Percentiles rank a stretch among this genome's conserved stretches.
phyloP scores from a whole-genome alignment of 2,113 vertebrate species.

The Rhabdomys dilectus region DNA sequence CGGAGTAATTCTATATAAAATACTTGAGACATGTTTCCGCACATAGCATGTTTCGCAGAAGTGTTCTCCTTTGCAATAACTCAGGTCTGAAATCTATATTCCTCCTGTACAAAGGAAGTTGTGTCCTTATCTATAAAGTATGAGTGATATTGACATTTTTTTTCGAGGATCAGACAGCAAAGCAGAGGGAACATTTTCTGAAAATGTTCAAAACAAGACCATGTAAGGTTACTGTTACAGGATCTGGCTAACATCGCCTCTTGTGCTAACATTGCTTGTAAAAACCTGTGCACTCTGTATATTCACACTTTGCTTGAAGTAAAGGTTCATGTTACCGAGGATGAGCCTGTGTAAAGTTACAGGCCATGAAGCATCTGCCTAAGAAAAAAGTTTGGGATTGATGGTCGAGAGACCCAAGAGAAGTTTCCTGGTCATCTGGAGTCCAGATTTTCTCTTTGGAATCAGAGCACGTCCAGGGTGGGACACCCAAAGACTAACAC shows the following conservation, averaged over 20 bases:
- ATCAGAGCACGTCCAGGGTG: constrained; percentile 27
- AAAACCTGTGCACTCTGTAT: background rate
- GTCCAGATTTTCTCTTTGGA: constrained; percentile 2
- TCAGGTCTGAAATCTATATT: background rate
- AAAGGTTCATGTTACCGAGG: background rate
- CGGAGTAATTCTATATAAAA: background rate
- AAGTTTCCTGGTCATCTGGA: background rate
- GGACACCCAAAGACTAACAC: constrained; percentile 47
- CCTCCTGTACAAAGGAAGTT: background rate
- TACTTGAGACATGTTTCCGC: background rate
- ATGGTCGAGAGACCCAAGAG: background rate
- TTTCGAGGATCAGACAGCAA: background rate
- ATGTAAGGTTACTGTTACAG: background rate
- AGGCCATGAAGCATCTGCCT: background rate
- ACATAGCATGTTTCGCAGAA: background rate
- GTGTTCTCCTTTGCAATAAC: background rate
- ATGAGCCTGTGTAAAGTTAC: background rate
- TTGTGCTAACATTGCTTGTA: background rate
- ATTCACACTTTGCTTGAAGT: background rate
- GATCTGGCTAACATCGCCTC: background rate
- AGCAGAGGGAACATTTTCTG: background rate
- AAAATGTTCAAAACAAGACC: background rate
- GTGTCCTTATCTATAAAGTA: background rate
- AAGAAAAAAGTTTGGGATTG: background rate
- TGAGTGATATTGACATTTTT: background rate